Evolutionary conservation across 2,113 vertebrate species (phyloP), one percentile per base, ranked within the genome.

Genomic region (Nannobrachium achirus): DNA sequence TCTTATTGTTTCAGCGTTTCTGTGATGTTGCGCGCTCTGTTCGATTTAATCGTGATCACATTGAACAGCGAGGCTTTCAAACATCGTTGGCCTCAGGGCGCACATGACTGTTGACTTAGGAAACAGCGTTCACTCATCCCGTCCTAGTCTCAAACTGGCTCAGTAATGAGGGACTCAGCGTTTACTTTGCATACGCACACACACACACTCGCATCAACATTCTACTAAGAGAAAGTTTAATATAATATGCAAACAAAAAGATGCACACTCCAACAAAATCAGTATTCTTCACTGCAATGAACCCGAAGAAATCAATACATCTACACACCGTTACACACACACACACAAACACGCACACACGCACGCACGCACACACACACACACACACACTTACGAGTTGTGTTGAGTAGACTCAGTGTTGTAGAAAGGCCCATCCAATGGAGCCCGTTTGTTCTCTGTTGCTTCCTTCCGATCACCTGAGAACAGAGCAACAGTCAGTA

Each of bases 401-500:
- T 83, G 86, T 55, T 77, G 73, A 56, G 71, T 52, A 20, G 86
- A 57, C 42, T 91, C 88, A 14, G 86, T 61, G 62, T 70, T 83
- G 75, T 61, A 78, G 66, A 83, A 82, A n/a, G 82, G 70, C 10
- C 75, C 83, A 1, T 91, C 89, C 57, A 73, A 63, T 20, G 71
- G 64, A 42, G 84, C 42, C 3, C 71, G 86, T 66, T 85, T 91
- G 70, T 70, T 82, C 61, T 91, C 88, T 72, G 78, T 75, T 69
- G 70, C 84, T 50, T 91, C 90, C 73, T 88, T 91, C 42, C 82
- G 75, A 69, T 89, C 89, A 90, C 89, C 92, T 93, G 76, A 78
- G 77, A 87, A 67, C 16, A 88, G 56, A 83, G 67, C 61, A 75
- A 65, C 58, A 78, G 73, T 73, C 59, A 46, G 68, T 69, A 18